Evolutionary conservation across 2,888 invertebrate genomes (phyloP).

Genomic region (Morpho deidamia): DNA sequence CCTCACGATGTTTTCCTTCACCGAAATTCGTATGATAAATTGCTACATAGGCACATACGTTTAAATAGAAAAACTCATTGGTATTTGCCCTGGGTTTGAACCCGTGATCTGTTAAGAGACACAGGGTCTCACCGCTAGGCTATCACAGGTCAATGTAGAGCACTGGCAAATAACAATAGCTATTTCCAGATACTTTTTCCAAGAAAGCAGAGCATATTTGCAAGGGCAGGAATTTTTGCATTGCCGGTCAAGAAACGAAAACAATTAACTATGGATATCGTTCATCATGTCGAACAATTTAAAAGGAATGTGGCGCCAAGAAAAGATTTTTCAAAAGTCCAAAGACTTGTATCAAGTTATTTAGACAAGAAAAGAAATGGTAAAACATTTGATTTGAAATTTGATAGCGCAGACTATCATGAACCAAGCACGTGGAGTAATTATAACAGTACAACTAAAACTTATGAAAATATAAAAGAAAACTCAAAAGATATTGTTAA

Average conservation of each 20-base stretch:
- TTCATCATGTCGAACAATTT: slow-evolving; percentile 9
- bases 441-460: neutral
- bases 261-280: neutral
- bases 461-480: neutral
- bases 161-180: neutral
- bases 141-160: no score
- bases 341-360: slow-evolving; percentile 42
- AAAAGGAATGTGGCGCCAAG: slow-evolving; percentile 45
- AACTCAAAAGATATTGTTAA: neutral
- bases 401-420: slow-evolving; percentile 1
- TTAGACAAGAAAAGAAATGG: slow-evolving; percentile 29
- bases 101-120: no score
- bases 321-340: slow-evolving; percentile 44
- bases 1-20: no score
- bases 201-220: slow-evolving; percentile 28
- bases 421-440: neutral
- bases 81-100: no score
- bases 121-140: no score
- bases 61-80: no score
- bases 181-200: slow-evolving; percentile 20
- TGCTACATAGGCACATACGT: no score
- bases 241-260: slow-evolving; percentile 17
- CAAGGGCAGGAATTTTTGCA: slow-evolving; percentile 25
- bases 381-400: neutral
- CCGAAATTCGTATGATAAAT: no score